Percentiles rank a stretch among this genome's conserved stretches.
Conservation (phyloP, 1,140 invertebrate genomes). For the Drosophila mojavensis region DNA sequence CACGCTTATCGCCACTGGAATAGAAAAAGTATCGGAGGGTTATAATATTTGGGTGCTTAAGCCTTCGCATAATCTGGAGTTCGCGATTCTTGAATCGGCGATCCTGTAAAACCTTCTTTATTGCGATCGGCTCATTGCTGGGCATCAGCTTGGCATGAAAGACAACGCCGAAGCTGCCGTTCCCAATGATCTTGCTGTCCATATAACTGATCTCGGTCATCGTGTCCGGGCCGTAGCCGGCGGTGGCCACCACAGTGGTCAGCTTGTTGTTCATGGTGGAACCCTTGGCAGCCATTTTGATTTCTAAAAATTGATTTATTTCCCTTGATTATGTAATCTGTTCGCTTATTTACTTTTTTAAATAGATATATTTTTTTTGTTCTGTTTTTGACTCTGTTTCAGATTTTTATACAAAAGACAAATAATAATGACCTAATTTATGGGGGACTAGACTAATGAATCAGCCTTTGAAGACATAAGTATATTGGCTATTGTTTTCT, state of each 20-base stretch:
- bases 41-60: constrained; percentile 99
- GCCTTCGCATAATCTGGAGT: constrained; percentile 99
- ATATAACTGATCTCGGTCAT: constrained; percentile 98
- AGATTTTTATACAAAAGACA: constrained; percentile 20
- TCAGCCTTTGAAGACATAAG: constrained; percentile 34
- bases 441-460: constrained; percentile 10
- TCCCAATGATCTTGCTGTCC: constrained; percentile 98
- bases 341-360: not conserved
- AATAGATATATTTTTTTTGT: not conserved
- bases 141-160: constrained; percentile 98
- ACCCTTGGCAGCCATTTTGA: constrained; percentile 32
- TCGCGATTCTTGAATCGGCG: constrained; percentile 99
- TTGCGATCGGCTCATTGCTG: constrained; percentile 97
- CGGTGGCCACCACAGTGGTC: constrained; percentile 97
- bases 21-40: constrained; percentile 99
- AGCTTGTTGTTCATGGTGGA: constrained; percentile 86
- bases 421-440: constrained; percentile 23
- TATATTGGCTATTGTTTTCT: constrained; percentile 31
- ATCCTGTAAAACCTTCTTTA: constrained; percentile 99
- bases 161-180: constrained; percentile 99
- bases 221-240: constrained; percentile 95
- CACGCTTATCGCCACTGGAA: constrained; percentile 99
- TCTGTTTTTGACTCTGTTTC: not conserved
- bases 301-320: not conserved
- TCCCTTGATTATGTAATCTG: not conserved